Evolutionary conservation across 2,113 vertebrate species (phyloP).

Genomic region (Eptesicus fuscus): DNA sequence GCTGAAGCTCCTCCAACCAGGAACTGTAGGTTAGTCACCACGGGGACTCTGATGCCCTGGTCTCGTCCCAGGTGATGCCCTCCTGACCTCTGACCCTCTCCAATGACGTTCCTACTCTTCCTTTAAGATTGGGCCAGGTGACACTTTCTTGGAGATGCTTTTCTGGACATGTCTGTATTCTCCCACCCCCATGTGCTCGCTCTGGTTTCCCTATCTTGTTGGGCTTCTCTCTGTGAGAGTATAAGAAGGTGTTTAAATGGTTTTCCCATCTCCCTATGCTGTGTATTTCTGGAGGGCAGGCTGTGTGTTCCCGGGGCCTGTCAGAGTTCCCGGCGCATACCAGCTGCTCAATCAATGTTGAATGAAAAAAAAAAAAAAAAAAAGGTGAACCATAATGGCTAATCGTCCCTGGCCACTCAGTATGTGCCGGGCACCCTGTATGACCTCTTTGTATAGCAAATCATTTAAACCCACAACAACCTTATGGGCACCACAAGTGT

Average conservation of each 20-base stretch:
- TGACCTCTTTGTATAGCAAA: not conserved
- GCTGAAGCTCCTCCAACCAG: not conserved
- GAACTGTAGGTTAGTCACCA: not conserved
- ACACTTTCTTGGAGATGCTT: not conserved
- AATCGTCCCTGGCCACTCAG: not conserved
- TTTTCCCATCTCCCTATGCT: not conserved
- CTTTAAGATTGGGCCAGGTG: not conserved
- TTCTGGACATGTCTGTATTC: not conserved
- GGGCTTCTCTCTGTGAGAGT: not conserved
- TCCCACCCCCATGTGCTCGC: not conserved
- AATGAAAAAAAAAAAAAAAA: not conserved
- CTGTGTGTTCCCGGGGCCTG: not conserved
- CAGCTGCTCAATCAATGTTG: not conserved
- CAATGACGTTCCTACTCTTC: not conserved
- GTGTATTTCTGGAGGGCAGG: not conserved
- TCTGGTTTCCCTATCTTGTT: not conserved
- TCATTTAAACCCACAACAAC: not conserved
- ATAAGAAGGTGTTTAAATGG: not conserved
- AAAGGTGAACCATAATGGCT: not conserved
- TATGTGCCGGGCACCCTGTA: not conserved
- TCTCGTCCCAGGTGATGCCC: not conserved
- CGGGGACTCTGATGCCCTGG: too few relatives aligned
- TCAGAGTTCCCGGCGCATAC: too few relatives aligned
- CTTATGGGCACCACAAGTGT: not conserved
- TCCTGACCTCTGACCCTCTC: accelerated